Base-by-base conservation (phyloP, 2,888 invertebrate genomes). In the Drosophila antonietae region DNA sequence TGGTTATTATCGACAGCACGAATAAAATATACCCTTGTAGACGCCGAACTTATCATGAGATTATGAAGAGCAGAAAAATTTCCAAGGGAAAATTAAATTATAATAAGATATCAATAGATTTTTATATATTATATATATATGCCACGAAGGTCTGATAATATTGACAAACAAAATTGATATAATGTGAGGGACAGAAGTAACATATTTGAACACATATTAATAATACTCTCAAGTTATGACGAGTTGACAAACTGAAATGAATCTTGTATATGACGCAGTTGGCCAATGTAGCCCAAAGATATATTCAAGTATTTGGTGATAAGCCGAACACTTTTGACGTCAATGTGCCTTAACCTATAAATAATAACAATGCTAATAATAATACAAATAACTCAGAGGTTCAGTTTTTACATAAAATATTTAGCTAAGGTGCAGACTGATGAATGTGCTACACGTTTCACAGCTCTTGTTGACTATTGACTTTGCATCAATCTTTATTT, bases 261-360 rank as follows among this genome's bases (percentile, higher is more conserved):
- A 71, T 67, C 72, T 69, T 64, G 65, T 49, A 60, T 76, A 23
- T 80, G 68, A 69, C 67, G 77, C 60, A 67, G 15, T 76, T 68
- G 33, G 28, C 41, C 14, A 12, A n/a, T 39, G 35, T 6, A 20
- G n/a, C 18, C 43, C 9, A 39, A 68, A 63, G 33, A 49, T 35
- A 49, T 18, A 33, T 43, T 70, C 31, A 39, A 71, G 60, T 68
- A 59, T 60, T 62, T 35, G 12, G 28, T 60, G 84, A 83, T 83
- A 53, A 83, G 67, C 33, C 49, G 33, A 28, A 47, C 2, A 12
- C 28, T 44, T 52, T 35, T 73, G 76, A 88, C 86, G 88, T 88
- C 70, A 76, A 72, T 52, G 53, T 47, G 23, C 35, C 15, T 51
- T 10, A 28, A 23, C n/a, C 35, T 39, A 37, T n/a, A 41, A 31